Base-by-base conservation (phyloP, 2,797 vertebrate genomes). In the Loriculus beryllinus region DNA sequence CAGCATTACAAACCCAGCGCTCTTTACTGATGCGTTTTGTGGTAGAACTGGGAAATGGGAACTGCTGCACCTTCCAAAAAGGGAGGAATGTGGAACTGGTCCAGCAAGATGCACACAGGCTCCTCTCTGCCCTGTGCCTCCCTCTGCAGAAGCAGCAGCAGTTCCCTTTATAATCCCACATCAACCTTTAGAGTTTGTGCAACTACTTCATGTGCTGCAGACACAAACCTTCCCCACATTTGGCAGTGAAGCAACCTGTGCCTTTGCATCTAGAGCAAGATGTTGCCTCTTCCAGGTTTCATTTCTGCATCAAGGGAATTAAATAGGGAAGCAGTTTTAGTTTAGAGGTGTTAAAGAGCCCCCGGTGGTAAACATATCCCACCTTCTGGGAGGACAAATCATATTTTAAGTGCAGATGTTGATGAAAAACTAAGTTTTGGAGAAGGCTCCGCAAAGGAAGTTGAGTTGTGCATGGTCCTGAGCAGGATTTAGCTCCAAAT, bases 391-490 rank as follows among this genome's bases (percentile, higher is more conserved):
- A 43, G 12, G 35, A 67, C 17, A 60, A 62, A 39, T 2, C 14
- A 37, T 35, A n/a, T 59, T 33, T 37, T 16, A 60, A 65, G 8
- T 40, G 57, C 59, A 63, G 39, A 6, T 47, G 9, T 1, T 23
- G 47, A 13, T 29, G 40, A 5, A 74, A 65, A 62, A 54, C 49
- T 31, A 39, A 54, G 14, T 28, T 60, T 64, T 22, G 10, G n/a
- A 42, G 49, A 40, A 76, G 59, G 42, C 18, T 48, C 19, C 40
- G n/a, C 65, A 71, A 33, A 52, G 54, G 7, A 47, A 33, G 35
- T 10, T 2, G 14, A 11, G 22, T 7, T 1, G 8, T 1, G 25
- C 10, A 12, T 45, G 31, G 51, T 6, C 22, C 3, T 4, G 4
- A 39, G 49, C 33, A 37, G 45, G 8, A 1, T n/a, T 42, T 22